Evolutionary conservation across 2,113 vertebrate genomes (phyloP).

Genomic region (Mus spicilegus): DNA sequence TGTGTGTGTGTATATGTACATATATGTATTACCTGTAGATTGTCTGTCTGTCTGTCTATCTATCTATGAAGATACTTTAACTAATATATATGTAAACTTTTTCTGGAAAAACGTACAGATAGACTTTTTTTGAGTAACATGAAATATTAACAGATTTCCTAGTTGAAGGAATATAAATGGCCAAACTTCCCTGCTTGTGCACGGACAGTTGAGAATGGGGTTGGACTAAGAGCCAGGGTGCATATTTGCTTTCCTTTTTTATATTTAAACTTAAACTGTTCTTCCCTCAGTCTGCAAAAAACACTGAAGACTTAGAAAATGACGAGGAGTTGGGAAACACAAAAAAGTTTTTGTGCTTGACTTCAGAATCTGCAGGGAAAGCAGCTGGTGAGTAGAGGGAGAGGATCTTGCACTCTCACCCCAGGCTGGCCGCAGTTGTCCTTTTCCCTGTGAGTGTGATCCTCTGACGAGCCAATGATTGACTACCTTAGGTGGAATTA

Average conservation of each 20-base stretch:
- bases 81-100: not conserved
- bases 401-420: not conserved
- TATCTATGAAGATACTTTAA: constrained; percentile 2
- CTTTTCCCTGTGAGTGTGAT: constrained; percentile 14
- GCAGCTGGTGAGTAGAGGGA: constrained; percentile 81
- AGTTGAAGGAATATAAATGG: constrained; percentile 26
- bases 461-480: not conserved
- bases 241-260: not conserved
- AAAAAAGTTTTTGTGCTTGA: constrained; percentile 89
- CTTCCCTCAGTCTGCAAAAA: constrained; percentile 81
- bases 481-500: not conserved
- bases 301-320: constrained; percentile 80
- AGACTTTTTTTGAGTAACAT: constrained; percentile 32
- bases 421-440: not conserved
- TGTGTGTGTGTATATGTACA: not conserved
- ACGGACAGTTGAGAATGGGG: not conserved
- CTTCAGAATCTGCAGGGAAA: constrained; percentile 71
- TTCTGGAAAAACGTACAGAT: not conserved
- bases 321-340: constrained; percentile 91
- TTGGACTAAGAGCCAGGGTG: not conserved
- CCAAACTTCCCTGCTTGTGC: not conserved
- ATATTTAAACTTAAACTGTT: constrained; percentile 62
- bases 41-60: too few species aligned
- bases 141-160: constrained; percentile 31
- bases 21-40: not conserved